A percentile compares a stretch with the other conserved stretches of the same genome.
These are phyloP conservation scores for Nycticorax nycticorax DNA, from an alignment of 2,113 vertebrate species.

Conservation along the genomic window DNA sequence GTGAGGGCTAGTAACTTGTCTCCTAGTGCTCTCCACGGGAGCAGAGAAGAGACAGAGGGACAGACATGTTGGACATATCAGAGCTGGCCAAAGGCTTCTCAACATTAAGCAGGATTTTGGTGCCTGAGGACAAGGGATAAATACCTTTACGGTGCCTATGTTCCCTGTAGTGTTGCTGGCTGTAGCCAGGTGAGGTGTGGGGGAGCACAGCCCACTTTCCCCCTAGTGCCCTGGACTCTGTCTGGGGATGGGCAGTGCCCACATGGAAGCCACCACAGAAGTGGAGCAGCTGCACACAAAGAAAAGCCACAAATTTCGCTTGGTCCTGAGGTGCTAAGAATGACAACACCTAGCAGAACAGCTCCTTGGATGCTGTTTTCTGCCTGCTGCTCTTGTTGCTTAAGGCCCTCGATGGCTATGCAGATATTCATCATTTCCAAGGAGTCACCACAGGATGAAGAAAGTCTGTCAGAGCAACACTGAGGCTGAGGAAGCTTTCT, in stretches of 20 bases:
- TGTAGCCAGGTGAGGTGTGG: background rate
- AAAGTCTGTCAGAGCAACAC: background rate
- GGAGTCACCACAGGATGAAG: fast-evolving
- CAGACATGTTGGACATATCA: background rate
- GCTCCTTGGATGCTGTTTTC: background rate
- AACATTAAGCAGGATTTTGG: background rate
- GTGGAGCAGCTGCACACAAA: background rate
- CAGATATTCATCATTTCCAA: background rate
- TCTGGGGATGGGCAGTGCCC: background rate
- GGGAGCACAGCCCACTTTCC: background rate
- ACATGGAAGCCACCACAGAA: background rate
- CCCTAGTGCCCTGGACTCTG: background rate
- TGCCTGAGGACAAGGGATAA: background rate
- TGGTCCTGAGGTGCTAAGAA: background rate
- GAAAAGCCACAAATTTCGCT: background rate
- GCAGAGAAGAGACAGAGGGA: background rate
- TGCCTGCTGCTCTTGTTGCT: background rate
- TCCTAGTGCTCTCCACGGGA: background rate
- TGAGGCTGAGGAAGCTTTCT: background rate
- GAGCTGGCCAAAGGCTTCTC: background rate
- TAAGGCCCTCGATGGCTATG: background rate
- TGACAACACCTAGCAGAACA: background rate
- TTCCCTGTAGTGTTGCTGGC: background rate
- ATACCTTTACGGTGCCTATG: background rate
- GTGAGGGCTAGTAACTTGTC: background rate